Conservation (phyloP, 2,888 invertebrate genomes). For the Mactromeris polynyma region DNA sequence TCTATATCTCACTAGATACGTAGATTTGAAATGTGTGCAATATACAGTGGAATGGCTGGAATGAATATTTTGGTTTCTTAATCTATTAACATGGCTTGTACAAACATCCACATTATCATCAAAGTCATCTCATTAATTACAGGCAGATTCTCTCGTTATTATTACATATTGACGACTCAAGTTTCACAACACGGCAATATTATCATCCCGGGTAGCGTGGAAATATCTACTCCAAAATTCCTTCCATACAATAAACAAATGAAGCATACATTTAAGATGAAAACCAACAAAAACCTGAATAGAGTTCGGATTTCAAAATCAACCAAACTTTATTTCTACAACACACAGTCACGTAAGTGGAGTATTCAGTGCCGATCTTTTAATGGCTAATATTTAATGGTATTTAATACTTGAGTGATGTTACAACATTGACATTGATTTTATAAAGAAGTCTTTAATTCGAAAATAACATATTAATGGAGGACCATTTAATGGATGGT, state of each 20-base stretch:
- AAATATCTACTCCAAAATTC: conserved; percentile 47
- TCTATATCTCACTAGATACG: too few relatives aligned
- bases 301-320: conserved; percentile 50
- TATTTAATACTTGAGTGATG: conserved; percentile 41
- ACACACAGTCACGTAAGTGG: conserved; percentile 51
- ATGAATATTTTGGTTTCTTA: neutral
- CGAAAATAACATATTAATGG: conserved; percentile 55
- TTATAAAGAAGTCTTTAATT: conserved; percentile 53
- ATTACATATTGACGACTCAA: conserved; percentile 28
- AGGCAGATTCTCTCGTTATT: neutral
- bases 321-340: conserved; percentile 49
- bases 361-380: conserved; percentile 16
- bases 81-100: neutral
- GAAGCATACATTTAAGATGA: conserved; percentile 57
- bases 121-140: neutral
- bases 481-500: conserved; percentile 44
- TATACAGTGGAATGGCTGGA: too few relatives aligned
- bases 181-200: conserved; percentile 62
- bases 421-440: conserved; percentile 46
- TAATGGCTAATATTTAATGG: conserved; percentile 34
- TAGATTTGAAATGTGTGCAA: too few relatives aligned
- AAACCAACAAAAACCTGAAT: conserved; percentile 58
- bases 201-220: conserved; percentile 52
- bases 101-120: neutral
- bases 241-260: conserved; percentile 51